These are phyloP conservation scores for Pseudopodoces humilis DNA, from an alignment of 2,113 vertebrate species.

Conservation along the genomic window DNA sequence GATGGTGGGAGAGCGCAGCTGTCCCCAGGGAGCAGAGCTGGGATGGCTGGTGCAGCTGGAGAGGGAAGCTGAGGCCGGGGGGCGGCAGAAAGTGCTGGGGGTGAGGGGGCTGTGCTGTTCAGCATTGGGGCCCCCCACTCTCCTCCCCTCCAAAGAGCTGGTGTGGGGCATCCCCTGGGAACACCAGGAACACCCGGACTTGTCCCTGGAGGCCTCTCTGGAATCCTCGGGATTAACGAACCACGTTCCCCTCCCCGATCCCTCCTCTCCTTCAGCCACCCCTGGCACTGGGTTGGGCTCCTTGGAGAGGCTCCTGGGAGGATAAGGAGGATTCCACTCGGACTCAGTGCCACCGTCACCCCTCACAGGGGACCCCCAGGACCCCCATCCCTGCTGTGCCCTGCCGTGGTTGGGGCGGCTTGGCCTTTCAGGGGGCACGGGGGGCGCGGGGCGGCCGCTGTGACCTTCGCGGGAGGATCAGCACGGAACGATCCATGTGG, in stretches of 20 bases:
- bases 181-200: rapidly evolving
- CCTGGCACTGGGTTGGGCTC: background rate
- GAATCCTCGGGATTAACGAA: rapidly evolving
- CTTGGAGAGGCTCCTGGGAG: background rate
- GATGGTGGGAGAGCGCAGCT: background rate
- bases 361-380: rapidly evolving
- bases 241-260: rapidly evolving
- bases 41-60: background rate
- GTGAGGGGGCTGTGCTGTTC: rapidly evolving
- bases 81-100: background rate
- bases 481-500: background rate
- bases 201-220: background rate
- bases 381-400: background rate
- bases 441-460: background rate
- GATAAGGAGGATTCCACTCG: background rate
- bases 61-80: background rate
- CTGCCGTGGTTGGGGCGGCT: rapidly evolving
- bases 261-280: background rate
- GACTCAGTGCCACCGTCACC: background rate
- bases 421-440: background rate
- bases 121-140: rapidly evolving
- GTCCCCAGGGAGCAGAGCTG: background rate
- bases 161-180: background rate
- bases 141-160: background rate
- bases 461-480: background rate